Percentiles rank a stretch among this genome's conserved stretches.
These are phyloP conservation scores for Agapornis canus DNA, from an alignment of 2,797 vertebrate genomes.

Conservation along the genomic window DNA sequence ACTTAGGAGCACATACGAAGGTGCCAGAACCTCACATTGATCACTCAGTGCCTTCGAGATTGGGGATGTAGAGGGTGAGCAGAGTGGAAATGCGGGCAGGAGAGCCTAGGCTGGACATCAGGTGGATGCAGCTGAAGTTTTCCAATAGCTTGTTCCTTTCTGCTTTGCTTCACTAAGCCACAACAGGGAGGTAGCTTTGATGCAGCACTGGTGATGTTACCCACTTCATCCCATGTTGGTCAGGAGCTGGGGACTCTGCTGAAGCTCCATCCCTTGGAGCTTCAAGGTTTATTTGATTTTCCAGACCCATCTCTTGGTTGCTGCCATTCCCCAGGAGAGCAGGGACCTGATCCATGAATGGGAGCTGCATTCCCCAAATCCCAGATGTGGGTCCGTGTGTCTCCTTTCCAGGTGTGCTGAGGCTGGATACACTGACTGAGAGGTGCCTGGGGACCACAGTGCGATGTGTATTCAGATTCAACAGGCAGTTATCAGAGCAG, in stretches of 20 bases:
- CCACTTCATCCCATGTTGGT: fast-evolving
- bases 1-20: fast-evolving
- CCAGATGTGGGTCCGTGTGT: fast-evolving
- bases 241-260: neutral
- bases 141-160: neutral
- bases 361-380: neutral
- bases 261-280: neutral
- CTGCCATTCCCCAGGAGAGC: neutral
- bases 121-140: neutral
- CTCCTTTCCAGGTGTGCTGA: neutral
- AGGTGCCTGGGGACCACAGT: neutral
- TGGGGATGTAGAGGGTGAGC: neutral
- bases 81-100: fast-evolving
- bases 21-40: neutral
- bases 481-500: neutral
- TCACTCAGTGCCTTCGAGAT: neutral
- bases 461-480: neutral
- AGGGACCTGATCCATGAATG: neutral
- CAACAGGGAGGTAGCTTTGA: neutral
- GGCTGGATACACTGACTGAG: neutral
- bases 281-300: neutral
- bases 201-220: neutral
- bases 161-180: neutral
- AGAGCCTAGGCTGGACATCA: neutral
- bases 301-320: neutral